Percentiles rank a stretch among this genome's conserved stretches.
Conservation (phyloP, 2,797 vertebrate species). For the Sebastiscus albofasciatus region DNA sequence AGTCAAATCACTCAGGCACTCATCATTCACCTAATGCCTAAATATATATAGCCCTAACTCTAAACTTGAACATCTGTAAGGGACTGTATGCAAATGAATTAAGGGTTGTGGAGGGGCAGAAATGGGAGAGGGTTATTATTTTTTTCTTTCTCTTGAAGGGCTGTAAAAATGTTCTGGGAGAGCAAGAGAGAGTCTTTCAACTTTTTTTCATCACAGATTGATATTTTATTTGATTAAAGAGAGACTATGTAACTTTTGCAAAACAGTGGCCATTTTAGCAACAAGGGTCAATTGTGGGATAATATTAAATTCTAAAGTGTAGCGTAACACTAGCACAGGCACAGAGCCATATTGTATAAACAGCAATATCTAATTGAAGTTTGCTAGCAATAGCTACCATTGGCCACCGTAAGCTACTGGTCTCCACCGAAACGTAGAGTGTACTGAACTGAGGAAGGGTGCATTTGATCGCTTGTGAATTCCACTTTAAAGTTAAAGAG, state of each 20-base stretch:
- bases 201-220: not conserved
- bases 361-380: not conserved
- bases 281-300: not conserved
- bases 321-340: not conserved
- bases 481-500: not conserved
- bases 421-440: fast-evolving
- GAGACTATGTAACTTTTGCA: not conserved
- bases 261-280: not conserved
- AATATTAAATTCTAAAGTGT: not conserved
- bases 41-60: not conserved
- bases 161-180: not conserved
- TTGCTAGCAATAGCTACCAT: not conserved
- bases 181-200: not conserved
- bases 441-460: not conserved
- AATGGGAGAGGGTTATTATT: not conserved
- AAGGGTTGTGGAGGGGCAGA: not conserved
- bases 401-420: not conserved
- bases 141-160: not conserved
- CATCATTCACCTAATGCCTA: not conserved
- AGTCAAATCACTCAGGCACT: not conserved
- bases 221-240: not conserved
- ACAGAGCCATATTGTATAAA: not conserved
- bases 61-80: not conserved
- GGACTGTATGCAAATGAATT: not conserved
- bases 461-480: not conserved